phyloP scores from a whole-genome alignment of 2,113 vertebrate genomes.

The Gymnogyps californianus region DNA sequence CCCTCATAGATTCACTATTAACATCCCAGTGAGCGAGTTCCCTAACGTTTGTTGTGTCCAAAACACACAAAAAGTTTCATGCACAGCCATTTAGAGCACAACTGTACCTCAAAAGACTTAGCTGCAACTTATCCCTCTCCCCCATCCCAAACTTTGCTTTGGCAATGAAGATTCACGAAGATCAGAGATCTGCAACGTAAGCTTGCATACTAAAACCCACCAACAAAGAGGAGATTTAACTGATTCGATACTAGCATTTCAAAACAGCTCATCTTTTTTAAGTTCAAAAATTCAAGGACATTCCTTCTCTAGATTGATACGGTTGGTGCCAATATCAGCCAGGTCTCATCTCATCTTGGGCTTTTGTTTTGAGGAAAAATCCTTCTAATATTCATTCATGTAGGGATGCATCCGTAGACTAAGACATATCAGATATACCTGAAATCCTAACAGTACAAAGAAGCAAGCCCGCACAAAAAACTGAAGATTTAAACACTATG shows the following conservation, averaged over 20 bases:
- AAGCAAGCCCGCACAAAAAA: neutral
- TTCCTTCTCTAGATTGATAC: neutral
- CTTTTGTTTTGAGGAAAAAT: neutral
- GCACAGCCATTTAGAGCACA: neutral
- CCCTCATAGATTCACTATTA: neutral
- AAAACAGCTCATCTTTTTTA: neutral
- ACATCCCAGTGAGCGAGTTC: accelerated
- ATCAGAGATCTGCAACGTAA: neutral
- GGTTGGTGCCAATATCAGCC: neutral
- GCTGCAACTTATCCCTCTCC: neutral
- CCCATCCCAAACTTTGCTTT: neutral
- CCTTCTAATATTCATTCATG: neutral
- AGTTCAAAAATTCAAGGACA: neutral
- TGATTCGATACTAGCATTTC: neutral
- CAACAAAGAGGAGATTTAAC: neutral
- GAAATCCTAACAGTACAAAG: neutral
- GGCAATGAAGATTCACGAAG: accelerated
- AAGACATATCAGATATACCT: neutral
- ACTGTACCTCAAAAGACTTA: neutral
- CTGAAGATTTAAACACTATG: accelerated
- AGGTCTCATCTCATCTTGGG: neutral
- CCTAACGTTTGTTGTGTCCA: neutral
- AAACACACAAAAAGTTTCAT: neutral
- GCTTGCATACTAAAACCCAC: neutral
- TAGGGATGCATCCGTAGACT: neutral